Percentiles rank a stretch among this genome's conserved stretches.
Conservation (phyloP, 2,888 invertebrate species). For the Tipula vernalis region DNA sequence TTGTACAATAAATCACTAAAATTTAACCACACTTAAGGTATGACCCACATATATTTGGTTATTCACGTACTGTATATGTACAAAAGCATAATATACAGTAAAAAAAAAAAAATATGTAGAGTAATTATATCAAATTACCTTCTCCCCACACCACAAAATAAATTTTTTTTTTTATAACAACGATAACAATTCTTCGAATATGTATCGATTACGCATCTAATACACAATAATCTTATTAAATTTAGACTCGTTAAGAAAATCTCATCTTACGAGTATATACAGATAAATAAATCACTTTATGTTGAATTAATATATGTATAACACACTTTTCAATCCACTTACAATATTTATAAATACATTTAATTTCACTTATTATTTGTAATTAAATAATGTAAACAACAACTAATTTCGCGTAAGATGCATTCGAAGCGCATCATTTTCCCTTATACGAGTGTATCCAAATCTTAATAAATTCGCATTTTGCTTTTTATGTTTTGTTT, state of each 20-base stretch:
- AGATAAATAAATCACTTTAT: not conserved
- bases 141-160: not conserved
- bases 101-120: not conserved
- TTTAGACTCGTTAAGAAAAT: not conserved
- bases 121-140: not conserved
- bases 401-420: not conserved
- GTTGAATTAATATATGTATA: not conserved
- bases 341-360: not conserved
- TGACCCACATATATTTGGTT: not conserved
- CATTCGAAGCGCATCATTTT: not conserved
- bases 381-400: not conserved
- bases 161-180: not conserved
- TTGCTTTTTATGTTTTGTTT: not conserved
- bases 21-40: not conserved
- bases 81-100: not conserved
- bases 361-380: not conserved
- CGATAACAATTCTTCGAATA: not conserved
- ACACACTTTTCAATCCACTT: not conserved
- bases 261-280: not conserved
- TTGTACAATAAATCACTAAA: not conserved
- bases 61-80: not conserved
- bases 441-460: not conserved
- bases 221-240: not conserved
- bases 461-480: not conserved
- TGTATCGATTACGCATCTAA: not conserved